Evolutionary conservation across 2,113 vertebrate genomes (phyloP), one percentile per base, ranked within the genome.

Genomic region (Natator depressus): DNA sequence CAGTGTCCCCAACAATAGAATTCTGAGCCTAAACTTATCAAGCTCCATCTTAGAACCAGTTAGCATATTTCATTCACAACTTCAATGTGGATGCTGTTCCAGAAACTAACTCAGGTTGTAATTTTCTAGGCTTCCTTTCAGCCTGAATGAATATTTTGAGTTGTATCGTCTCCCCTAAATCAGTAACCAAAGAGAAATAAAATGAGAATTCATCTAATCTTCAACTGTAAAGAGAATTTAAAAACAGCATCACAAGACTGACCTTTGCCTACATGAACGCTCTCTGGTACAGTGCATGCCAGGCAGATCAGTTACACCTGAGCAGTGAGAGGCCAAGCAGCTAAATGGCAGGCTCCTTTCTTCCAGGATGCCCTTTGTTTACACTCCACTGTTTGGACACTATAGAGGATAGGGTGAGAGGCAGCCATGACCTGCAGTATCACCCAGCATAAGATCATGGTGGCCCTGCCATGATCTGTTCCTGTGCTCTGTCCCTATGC

Each of bases 171-270:
- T 3, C 78, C 27, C 17, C 90, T 69, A 85, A 81, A 5, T 5
- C 5, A 8, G 19, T 6, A 1, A 0, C 22, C 13, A 31, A 6
- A 16, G 6, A 53, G 2, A 5, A 31, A 5, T 29, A 27, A 81
- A 25, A n/a, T 57, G 57, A 38, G 29, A 69, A 85, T 17, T 31
- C 16, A 19, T 65, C 62, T 65, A 35, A 65, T 65, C 19, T 65
- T 17, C 31, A n/a, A n/a, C 19, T 8, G 31, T 65, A 65, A 65
- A 46, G 10, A 75, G 12, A 35, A 10, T 42, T 42, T 42, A 75
- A 75, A 75, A 75, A 25, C 9, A 46, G 38, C 10, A 19, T 22
- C 72, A 42, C 72, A 46, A 75, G 72, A 46, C 72, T 46, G 22
- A 12, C 20, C 72, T 25, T 75, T 75, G 20, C 72, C 11, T 24